phyloP scores from a whole-genome alignment of 2,113 vertebrate species.

The Potamarius usumacintae region DNA sequence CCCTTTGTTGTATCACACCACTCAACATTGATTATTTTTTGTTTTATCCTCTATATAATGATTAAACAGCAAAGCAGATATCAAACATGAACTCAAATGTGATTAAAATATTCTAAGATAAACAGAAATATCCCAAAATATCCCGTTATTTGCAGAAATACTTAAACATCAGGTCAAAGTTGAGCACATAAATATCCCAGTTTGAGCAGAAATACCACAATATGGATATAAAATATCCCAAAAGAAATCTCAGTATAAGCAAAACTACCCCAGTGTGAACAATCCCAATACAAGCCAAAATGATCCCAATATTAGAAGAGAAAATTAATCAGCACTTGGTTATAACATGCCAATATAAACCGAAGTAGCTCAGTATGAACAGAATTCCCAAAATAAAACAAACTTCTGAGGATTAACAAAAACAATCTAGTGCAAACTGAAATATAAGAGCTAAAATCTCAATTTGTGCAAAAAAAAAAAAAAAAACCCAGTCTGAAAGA shows the following conservation, averaged over 20 bases:
- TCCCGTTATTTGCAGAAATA: not conserved
- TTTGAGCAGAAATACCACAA: not conserved
- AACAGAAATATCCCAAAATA: not conserved
- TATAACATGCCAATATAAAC: not conserved
- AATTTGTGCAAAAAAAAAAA: not conserved
- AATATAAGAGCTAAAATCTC: not conserved
- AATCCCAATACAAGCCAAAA: not conserved
- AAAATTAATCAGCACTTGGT: not conserved
- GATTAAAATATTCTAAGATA: not conserved
- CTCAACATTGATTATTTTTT: not conserved
- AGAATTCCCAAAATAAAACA: not conserved
- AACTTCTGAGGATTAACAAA: not conserved
- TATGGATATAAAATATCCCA: not conserved
- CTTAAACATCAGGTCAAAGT: not conserved
- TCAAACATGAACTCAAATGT: not conserved
- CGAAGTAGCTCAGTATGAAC: not conserved
- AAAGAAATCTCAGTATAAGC: not conserved
- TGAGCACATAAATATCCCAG: not conserved
- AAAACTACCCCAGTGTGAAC: not conserved
- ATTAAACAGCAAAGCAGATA: not conserved
- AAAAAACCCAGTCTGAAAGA: too few species aligned
- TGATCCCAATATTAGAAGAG: not conserved
- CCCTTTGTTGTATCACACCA: not conserved
- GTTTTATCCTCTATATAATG: not conserved
- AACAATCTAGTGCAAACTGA: not conserved